These are phyloP conservation scores for Ochropacha duplaris DNA, from an alignment of 2,888 invertebrate genomes.

Conservation along the genomic window DNA sequence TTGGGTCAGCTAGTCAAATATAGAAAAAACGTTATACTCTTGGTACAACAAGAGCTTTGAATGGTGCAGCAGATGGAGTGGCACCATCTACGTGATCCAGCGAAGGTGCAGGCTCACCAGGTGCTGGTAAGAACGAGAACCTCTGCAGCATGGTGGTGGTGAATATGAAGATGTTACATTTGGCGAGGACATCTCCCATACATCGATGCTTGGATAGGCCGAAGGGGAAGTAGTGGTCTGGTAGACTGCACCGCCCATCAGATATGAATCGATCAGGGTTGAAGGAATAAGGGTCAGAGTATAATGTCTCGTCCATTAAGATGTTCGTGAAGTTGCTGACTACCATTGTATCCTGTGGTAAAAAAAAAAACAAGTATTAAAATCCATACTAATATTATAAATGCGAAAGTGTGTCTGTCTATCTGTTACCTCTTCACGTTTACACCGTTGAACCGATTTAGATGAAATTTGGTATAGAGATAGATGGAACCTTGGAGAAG, in stretches of 20 bases:
- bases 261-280: slow-evolving; percentile 89
- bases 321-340: slow-evolving; percentile 89
- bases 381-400: no score
- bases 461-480: no score
- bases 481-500: no score
- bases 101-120: slow-evolving; percentile 85
- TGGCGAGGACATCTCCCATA: slow-evolving; percentile 89
- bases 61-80: slow-evolving; percentile 89
- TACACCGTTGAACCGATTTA: no score
- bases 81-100: slow-evolving; percentile 89
- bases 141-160: slow-evolving; percentile 88
- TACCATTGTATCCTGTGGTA: slow-evolving; percentile 92
- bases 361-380: no score
- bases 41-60: slow-evolving; percentile 84
- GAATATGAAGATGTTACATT: slow-evolving; percentile 90
- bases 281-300: slow-evolving; percentile 87
- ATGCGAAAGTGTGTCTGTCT: no score
- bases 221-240: slow-evolving; percentile 90
- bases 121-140: slow-evolving; percentile 86
- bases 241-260: slow-evolving; percentile 83
- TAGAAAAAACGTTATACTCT: slow-evolving; percentile 46
- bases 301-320: slow-evolving; percentile 86
- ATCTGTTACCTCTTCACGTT: no score
- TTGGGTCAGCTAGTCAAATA: no score
- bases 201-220: slow-evolving; percentile 91